Base-by-base conservation (phyloP, 2,888 invertebrate genomes). In the Luffia ferchaultella region DNA sequence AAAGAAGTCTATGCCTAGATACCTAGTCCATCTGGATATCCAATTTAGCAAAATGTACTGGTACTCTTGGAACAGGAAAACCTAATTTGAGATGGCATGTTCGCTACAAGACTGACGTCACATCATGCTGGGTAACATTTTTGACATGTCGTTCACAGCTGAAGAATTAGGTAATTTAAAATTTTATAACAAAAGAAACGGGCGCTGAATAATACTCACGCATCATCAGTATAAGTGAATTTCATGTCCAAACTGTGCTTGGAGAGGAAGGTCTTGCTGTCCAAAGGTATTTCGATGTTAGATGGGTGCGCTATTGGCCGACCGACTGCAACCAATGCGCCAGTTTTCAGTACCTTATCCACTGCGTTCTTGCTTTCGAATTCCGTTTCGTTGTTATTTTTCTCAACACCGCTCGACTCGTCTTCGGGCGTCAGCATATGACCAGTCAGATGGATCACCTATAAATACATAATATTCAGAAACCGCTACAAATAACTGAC, bases 211-310 rank as follows among this genome's bases (percentile, higher is more conserved):
- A n/a, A 49, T 60, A 87, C 90, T 88, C 73, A 97, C 97, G 93
- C 92, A 59, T 96, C 96, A 76, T 97, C 97, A 53, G 93, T 94
- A 68, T 95, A 95, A 18, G 95, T 95, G 67, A 96, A 96, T 68
- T 93, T 96, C 96, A 97, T 97, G 68, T 96, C 95, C 67, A 96
- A 85, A 62, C 89, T 91, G 72, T 97, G 97, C 68, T 95, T 93
- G 16, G 95, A 95, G 52, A 97, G 83, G 79, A 97, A 97, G 0
- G 96, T 96, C 65, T 93, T 91, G 60, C 89, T 89, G 58, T 95
- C 96, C 58, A 97, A 76, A 0, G 95, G 96, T 58, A 93, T 89
- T 73, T 97, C 96, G 59, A 96, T 96, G 63, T 96, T 96, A 16
- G 95, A 92, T 0, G 97, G 95, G 72, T 95, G 94, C 2, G 93